phyloP scores from a whole-genome alignment of 2,113 vertebrate species.

The Lycaon pictus region DNA sequence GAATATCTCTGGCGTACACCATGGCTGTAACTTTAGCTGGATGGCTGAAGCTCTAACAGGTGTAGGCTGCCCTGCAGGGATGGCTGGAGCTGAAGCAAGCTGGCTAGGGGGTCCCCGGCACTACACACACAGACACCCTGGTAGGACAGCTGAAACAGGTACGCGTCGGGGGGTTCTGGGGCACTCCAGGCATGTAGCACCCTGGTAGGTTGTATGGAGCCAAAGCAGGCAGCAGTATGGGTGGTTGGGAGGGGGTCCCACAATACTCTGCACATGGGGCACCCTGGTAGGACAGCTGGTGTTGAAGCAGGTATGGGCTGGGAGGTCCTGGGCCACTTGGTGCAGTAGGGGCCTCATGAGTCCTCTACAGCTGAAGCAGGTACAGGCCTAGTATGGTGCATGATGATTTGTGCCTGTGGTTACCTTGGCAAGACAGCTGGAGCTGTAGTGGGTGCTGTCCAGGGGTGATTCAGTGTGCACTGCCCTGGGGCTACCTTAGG shows the following conservation, averaged over 20 bases:
- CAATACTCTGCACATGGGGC: neutral
- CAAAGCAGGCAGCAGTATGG: neutral
- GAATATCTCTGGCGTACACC: neutral
- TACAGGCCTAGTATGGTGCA: neutral
- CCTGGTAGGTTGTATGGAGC: neutral
- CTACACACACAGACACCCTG: neutral
- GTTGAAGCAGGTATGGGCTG: neutral
- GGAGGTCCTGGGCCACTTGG: neutral
- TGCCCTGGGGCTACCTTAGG: neutral
- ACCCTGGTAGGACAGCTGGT: neutral
- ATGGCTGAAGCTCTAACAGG: neutral
- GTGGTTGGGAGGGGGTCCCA: neutral
- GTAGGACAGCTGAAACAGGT: neutral
- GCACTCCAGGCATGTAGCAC: neutral
- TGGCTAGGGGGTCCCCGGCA: neutral
- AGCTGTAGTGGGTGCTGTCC: neutral
- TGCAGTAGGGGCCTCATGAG: neutral
- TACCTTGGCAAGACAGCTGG: neutral
- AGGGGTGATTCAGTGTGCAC: neutral
- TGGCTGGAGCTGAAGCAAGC: neutral
- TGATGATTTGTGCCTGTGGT: neutral
- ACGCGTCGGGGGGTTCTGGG: neutral
- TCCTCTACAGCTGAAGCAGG: neutral
- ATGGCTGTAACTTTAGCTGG: neutral
- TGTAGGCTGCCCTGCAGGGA: neutral